phyloP scores from a whole-genome alignment of 2,888 invertebrate species.

The Synanthedon formicaeformis region DNA sequence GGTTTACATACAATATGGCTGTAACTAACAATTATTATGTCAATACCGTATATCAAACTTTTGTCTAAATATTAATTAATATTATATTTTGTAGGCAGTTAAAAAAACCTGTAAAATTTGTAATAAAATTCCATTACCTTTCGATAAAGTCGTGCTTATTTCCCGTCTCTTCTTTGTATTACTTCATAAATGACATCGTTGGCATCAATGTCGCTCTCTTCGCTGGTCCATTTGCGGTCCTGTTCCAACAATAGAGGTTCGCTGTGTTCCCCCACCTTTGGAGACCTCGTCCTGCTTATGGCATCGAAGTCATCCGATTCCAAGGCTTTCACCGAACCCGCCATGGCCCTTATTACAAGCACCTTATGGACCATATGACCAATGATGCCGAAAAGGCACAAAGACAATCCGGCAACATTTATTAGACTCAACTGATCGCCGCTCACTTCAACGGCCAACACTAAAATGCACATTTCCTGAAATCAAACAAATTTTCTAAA shows the following conservation, averaged over 20 bases:
- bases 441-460: slow-evolving; percentile 87
- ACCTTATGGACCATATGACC: slow-evolving; percentile 84
- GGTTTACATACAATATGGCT: too few species aligned
- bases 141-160: slow-evolving; percentile 10
- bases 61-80: not conserved
- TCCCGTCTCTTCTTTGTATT: slow-evolving; percentile 60
- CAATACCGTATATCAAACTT: too few species aligned
- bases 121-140: not conserved
- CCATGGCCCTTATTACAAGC: slow-evolving; percentile 30
- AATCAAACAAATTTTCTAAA: slow-evolving; percentile 18
- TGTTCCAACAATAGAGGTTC: slow-evolving; percentile 43
- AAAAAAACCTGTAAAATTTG: not conserved
- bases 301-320: slow-evolving; percentile 32
- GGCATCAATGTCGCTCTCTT: slow-evolving; percentile 60
- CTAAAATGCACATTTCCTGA: slow-evolving; percentile 93
- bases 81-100: not conserved
- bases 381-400: slow-evolving; percentile 90
- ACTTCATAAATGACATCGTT: slow-evolving; percentile 70
- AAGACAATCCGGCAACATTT: slow-evolving; percentile 86
- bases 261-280: slow-evolving; percentile 26
- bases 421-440: slow-evolving; percentile 86
- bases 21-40: too few species aligned
- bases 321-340: slow-evolving; percentile 34
- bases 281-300: slow-evolving; percentile 13
- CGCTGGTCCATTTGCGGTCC: slow-evolving; percentile 33